Conservation (phyloP, 2,113 vertebrate species). For the Donacobius atricapilla region DNA sequence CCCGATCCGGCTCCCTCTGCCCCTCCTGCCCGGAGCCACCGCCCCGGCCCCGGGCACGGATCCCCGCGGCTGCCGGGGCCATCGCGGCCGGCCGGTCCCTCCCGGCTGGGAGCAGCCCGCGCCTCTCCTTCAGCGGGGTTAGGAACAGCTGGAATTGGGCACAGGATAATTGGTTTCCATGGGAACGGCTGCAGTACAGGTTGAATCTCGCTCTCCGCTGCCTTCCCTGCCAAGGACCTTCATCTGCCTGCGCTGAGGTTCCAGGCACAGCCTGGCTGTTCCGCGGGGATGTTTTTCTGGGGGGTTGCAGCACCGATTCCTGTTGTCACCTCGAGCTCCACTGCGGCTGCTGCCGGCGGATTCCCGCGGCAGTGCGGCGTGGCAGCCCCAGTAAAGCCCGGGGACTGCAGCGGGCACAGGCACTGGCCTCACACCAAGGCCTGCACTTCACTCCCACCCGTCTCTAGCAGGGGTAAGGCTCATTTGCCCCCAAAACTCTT, state of each 20-base stretch:
- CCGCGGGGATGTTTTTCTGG: not conserved
- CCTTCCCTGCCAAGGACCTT: conserved; percentile 64
- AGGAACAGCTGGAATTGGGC: conserved; percentile 77
- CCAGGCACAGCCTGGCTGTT: conserved; percentile 21
- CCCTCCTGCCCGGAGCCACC: not conserved
- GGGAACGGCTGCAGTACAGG: conserved; percentile 75
- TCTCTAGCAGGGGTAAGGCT: too few species aligned
- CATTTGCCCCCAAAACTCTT: not conserved
- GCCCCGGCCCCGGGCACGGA: not conserved
- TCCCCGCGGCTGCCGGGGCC: not conserved
- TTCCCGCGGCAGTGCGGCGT: fast-evolving
- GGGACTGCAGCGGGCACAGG: too few species aligned
- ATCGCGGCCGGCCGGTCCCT: not conserved
- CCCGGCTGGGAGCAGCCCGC: conserved; percentile 2
- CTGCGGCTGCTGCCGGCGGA: not conserved
- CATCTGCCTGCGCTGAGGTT: conserved; percentile 64
- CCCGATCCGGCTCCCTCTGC: not conserved
- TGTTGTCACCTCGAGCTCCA: fast-evolving
- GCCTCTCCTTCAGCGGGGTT: conserved; percentile 47
- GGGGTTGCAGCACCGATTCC: not conserved
- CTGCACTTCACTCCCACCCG: not conserved
- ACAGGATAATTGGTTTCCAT: conserved; percentile 77
- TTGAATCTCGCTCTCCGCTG: conserved; percentile 65
- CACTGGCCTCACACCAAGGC: not conserved
- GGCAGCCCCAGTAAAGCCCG: fast-evolving